Evolutionary conservation across 2,888 invertebrate species (phyloP), one percentile per base, ranked within the genome.

Genomic region (Teleogryllus oceanicus): DNA sequence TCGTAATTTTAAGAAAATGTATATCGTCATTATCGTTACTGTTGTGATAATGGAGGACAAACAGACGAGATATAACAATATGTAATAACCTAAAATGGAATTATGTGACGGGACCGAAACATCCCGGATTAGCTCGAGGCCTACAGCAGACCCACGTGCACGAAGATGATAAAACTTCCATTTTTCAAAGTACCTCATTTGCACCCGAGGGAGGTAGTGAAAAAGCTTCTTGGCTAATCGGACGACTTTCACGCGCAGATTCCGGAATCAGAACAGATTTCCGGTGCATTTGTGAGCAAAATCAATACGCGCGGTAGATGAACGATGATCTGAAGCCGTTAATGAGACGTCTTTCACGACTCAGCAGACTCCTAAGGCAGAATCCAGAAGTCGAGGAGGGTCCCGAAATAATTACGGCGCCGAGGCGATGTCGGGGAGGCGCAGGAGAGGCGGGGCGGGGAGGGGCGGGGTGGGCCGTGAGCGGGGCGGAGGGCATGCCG

Each of bases 181-280:
- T 62, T 62, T 62, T n/a, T 62, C 62, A 62, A 62, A 62, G 62
- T 62, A 62, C n/a, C n/a, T 62, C 62, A 62, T 62, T n/a, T 62
- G 62, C 62, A 62, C 16, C 11, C 62, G 62, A 18, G 37, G 37
- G 37, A 37, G 37, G 37, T 37, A 37, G 37, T 37, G 37, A 37
- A 37, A 13, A 62, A 62, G 62, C n/a, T 62, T 62, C 62, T 62
- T 62, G 62, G 62, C 62, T 62, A 62, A 62, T 62, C 62, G n/a
- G 16, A 18, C 62, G 62, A 62, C 16, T 62, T 62, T 62, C 62
- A 62, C 62, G 62, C 62, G 16, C 62, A 62, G 62, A 62, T 62
- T 18, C 62, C n/a, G 13, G 62, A 62, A 62, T n/a, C n/a, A 62
- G 62, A 62, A 12, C 62, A 18, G n/a, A 62, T 62, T 62, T 62